Evolutionary conservation across 2,797 vertebrate genomes (phyloP).

Genomic region (Lates japonicus): DNA sequence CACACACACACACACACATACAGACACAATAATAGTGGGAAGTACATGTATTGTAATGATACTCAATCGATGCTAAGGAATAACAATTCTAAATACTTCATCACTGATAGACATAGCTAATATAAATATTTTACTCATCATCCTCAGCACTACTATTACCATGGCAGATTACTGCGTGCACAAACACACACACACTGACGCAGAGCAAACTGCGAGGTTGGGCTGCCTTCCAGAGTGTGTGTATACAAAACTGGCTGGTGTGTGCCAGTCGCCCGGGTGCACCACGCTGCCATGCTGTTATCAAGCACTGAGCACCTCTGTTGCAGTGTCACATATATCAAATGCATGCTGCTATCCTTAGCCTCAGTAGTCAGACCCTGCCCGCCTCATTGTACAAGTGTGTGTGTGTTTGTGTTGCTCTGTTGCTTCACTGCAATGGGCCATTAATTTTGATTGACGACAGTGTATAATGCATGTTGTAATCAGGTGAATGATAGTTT

Average conservation of each 20-base stretch:
- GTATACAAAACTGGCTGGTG: constrained; percentile 91
- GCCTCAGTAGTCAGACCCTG: constrained; percentile 70
- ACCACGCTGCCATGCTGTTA: constrained; percentile 96
- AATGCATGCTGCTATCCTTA: constrained; percentile 92
- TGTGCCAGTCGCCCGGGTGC: constrained; percentile 93
- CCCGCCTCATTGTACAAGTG: constrained; percentile 43
- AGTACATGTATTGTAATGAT: constrained; percentile 15
- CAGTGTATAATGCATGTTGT: constrained; percentile 58
- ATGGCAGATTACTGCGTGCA: constrained; percentile 25
- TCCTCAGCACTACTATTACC: constrained; percentile 5
- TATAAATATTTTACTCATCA: constrained; percentile 25
- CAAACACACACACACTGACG: constrained; percentile 47
- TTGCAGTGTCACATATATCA: constrained; percentile 97
- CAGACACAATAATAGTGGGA: constrained; percentile 5
- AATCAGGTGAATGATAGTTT: constrained; percentile 68
- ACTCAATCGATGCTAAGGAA: too few relatives aligned
- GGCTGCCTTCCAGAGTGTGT: constrained; percentile 89
- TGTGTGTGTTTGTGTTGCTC: constrained; percentile 44
- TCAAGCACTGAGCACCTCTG: constrained; percentile 96
- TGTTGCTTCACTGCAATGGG: constrained; percentile 50
- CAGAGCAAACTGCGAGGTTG: constrained; percentile 85
- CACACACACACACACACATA: constrained; percentile 31
- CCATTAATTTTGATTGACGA: constrained; percentile 66
- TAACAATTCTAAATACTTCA: neutral
- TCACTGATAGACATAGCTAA: neutral